These are phyloP conservation scores for Sialis lutaria DNA, from an alignment of 2,888 invertebrate genomes.

Conservation along the genomic window DNA sequence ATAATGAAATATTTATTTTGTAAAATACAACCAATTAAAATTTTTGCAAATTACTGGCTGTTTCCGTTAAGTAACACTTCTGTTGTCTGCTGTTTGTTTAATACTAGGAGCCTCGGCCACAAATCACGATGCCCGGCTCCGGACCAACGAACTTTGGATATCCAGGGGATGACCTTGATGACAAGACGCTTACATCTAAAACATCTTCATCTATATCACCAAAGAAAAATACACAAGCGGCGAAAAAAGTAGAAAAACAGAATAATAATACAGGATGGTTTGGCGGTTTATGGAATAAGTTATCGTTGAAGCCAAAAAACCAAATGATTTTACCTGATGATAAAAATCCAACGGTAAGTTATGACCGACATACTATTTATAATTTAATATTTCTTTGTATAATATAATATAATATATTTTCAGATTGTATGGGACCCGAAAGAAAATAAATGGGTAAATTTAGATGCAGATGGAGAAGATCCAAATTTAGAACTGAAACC, in stretches of 20 bases:
- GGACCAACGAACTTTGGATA: constrained; percentile 7
- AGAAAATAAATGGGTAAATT: constrained; percentile 75
- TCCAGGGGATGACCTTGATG: constrained; percentile 8
- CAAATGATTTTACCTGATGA: constrained; percentile 94
- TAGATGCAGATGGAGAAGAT: constrained; percentile 50
- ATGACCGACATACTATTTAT: background rate
- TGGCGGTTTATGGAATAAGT: constrained; percentile 70
- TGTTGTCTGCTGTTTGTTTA: constrained; percentile 4
- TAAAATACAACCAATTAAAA: background rate
- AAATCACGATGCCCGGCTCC: constrained; percentile 37
- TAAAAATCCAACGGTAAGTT: constrained; percentile 71
- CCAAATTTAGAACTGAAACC: constrained; percentile 35
- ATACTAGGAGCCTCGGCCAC: constrained; percentile 21
- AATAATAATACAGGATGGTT: constrained; percentile 47
- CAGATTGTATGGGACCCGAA: constrained; percentile 88
- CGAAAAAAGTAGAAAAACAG: constrained; percentile 9
- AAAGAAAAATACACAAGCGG: constrained; percentile 1
- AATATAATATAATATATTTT: constrained; percentile 7
- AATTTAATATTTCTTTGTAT: background rate
- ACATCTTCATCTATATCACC: constrained; percentile 16
- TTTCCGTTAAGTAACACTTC: constrained; percentile 2
- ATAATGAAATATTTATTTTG: background rate
- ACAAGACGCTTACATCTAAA: constrained; percentile 8
- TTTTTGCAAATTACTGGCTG: background rate
- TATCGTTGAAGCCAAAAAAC: constrained; percentile 70